Percentiles rank a stretch among this genome's conserved stretches.
Evolutionary conservation across 2,888 invertebrate species (phyloP).

Genomic region (Marasmarcha lunaedactyla): DNA sequence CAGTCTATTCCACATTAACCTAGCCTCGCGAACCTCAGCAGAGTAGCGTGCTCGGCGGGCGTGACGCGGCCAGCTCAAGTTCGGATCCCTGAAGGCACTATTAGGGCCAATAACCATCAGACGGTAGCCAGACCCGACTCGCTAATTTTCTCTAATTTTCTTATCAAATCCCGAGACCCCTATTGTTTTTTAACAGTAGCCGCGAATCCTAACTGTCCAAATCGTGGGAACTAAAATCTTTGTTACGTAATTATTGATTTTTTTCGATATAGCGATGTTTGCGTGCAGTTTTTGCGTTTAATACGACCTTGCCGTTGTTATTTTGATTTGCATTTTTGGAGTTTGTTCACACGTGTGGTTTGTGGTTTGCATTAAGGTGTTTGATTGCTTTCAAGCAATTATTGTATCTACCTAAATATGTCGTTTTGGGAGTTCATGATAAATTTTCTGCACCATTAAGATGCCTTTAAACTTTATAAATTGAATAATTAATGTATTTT

Average conservation of each 20-base stretch:
- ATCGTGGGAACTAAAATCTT: conserved; percentile 50
- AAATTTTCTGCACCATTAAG: too few species aligned
- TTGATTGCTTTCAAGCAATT: too few species aligned
- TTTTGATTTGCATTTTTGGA: too few species aligned
- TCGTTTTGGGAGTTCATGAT: too few species aligned
- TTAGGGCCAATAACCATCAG: conserved; percentile 64
- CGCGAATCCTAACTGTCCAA: conserved; percentile 36
- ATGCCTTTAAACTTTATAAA: too few species aligned
- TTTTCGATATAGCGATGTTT: conserved; percentile 27
- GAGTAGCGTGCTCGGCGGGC: conserved; percentile 45
- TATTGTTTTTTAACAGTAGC: conserved; percentile 49
- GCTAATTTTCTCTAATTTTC: conserved; percentile 69
- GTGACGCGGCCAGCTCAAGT: conserved; percentile 45
- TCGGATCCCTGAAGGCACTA: conserved; percentile 58
- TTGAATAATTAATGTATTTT: too few species aligned
- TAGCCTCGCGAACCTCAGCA: conserved; percentile 36
- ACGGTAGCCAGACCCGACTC: conserved; percentile 51
- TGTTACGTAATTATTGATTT: conserved; percentile 48
- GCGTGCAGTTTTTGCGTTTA: conserved; percentile 31
- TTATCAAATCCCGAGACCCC: conserved; percentile 59
- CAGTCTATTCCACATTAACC: background rate
- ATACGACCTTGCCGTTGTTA: conserved; percentile 37
- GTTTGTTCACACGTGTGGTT: background rate
- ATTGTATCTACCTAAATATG: too few species aligned
- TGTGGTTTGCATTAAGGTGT: background rate